These are phyloP conservation scores for Sinhomidia bicolor DNA, from an alignment of 2,888 invertebrate genomes.

Conservation along the genomic window DNA sequence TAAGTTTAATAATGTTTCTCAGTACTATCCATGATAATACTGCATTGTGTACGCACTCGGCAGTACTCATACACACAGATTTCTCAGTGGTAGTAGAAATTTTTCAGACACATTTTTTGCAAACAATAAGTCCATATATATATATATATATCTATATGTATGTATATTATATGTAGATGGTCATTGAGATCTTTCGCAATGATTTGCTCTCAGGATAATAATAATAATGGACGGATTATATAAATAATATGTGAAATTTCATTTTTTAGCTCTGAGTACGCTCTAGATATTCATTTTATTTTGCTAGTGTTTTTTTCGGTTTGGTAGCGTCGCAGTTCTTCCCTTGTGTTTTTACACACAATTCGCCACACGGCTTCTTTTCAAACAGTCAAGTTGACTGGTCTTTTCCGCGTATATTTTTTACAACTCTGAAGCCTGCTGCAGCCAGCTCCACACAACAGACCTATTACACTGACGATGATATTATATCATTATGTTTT, in stretches of 20 bases:
- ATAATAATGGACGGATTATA: background rate
- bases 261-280: background rate
- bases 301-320: background rate
- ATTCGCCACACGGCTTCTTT: background rate
- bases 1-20: background rate
- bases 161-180: background rate
- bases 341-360: background rate
- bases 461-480: too few relatives aligned
- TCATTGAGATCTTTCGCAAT: constrained; percentile 25
- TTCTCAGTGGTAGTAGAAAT: background rate
- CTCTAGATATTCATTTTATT: background rate
- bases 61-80: background rate
- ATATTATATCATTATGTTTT: too few relatives aligned
- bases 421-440: too few relatives aligned
- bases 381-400: background rate
- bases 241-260: background rate
- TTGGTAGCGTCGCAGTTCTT: constrained; percentile 14
- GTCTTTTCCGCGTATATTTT: background rate
- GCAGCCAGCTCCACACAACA: too few relatives aligned
- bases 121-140: too few relatives aligned
- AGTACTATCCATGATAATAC: background rate
- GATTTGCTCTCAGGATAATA: background rate
- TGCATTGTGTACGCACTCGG: background rate
- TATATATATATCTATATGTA: too few relatives aligned
- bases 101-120: too few relatives aligned